These are phyloP conservation scores for Microctonus aethiopoides DNA, from an alignment of 2,888 invertebrate genomes.

Conservation along the genomic window DNA sequence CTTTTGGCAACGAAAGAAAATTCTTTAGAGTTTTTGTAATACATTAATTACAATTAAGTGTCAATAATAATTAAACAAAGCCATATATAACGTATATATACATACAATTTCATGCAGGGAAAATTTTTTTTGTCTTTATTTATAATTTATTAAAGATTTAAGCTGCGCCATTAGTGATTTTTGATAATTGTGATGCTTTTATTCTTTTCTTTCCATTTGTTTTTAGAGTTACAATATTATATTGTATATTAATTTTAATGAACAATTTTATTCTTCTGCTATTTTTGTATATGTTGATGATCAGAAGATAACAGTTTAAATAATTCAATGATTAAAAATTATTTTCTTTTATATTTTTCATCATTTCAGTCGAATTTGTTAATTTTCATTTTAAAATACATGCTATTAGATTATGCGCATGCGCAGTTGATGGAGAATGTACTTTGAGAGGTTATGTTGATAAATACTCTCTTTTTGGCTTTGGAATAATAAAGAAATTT, in stretches of 20 bases:
- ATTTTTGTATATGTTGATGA: not conserved
- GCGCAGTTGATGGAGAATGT: too few relatives aligned
- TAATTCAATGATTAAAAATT: too few relatives aligned
- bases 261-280: not conserved
- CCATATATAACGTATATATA: not conserved
- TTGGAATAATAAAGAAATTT: too few relatives aligned
- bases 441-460: too few relatives aligned
- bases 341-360: too few relatives aligned
- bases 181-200: conserved; percentile 4
- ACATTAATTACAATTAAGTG: not conserved
- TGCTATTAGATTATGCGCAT: too few relatives aligned
- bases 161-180: not conserved
- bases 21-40: not conserved
- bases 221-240: not conserved
- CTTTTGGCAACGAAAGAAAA: not conserved
- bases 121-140: not conserved
- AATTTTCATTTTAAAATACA: too few relatives aligned
- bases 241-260: not conserved
- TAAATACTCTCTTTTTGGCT: too few relatives aligned
- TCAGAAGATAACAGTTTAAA: not conserved
- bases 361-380: too few relatives aligned
- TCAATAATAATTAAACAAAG: not conserved
- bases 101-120: not conserved
- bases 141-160: conserved; percentile 1
- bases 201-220: not conserved